Evolutionary conservation across 1,140 invertebrate species (phyloP), one percentile per base, ranked within the genome.

Genomic region (Trachymyrmex septentrionalis): DNA sequence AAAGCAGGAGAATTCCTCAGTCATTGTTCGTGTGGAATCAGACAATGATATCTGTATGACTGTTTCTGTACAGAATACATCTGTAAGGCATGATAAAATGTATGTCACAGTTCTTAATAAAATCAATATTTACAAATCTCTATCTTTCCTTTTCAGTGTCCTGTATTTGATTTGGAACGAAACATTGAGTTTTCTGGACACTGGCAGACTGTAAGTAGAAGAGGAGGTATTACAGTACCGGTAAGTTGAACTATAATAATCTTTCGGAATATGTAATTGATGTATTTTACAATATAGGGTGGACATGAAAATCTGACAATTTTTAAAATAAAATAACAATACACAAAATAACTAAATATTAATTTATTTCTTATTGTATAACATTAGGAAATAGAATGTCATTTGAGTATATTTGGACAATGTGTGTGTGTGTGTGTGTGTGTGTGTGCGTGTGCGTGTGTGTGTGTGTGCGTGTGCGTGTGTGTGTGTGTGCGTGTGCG

Each of bases 201-300:
- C 50, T 97, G 96, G 94, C 97, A 97, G 93, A 97, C 97, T 38
- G 96, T 97, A 92, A 96, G 95, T 81, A 95, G 91, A 67, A 94
- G 96, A 93, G 97, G 96, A 64, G 96, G 96, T 80, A 96, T 97
- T 81, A 96, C 96, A 44, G 94, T 97, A 81, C 93, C 94, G 76
- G 96, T 97, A 93, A 95, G 87, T 16, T 72, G 3, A 61, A 21
- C 6, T 38, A 10, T 30, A 66, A 30, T 14, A 59, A 44, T 21
- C 7, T 24, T 48, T 24, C 59, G 16, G 27, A 59, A 44, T 24
- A 66, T 12, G 10, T 12, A 27, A 53, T 66, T 30, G 12, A 30
- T 63, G 82, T n/a, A 44, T 34, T 81, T 82, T 69, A 73, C n/a
- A n/a, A n/a, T 10, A 63, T 38, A 44, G 1, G 9, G 1, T 44